These are phyloP conservation scores for Stomatorhinus ivindoensis DNA, from an alignment of 2,113 vertebrate genomes.

Conservation along the genomic window DNA sequence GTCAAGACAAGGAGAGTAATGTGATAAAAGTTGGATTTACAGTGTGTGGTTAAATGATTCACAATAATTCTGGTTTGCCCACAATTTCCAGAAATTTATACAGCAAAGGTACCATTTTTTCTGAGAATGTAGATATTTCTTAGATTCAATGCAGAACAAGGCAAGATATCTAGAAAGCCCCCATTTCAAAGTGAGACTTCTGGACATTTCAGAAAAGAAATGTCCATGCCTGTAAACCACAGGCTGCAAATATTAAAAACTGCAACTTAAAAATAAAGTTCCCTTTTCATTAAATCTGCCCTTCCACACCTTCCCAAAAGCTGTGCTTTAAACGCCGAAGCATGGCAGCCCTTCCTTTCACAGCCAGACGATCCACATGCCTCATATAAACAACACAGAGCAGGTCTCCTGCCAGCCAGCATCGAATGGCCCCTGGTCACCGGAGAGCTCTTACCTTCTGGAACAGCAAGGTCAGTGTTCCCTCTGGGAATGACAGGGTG, in stretches of 20 bases:
- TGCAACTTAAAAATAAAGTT: conserved; percentile 16
- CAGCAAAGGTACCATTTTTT: background rate
- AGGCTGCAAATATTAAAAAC: conserved; percentile 17
- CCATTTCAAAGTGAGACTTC: background rate
- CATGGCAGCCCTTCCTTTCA: background rate
- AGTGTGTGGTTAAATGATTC: background rate
- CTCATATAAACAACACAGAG: background rate
- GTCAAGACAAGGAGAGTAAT: background rate
- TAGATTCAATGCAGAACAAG: background rate
- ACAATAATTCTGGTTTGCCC: background rate
- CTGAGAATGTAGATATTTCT: background rate
- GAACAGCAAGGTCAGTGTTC: conserved; percentile 42
- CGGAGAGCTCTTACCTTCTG: conserved; percentile 42
- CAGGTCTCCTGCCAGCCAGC: background rate
- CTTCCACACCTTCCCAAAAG: background rate
- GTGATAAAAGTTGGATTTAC: background rate
- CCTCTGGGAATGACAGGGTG: conserved; percentile 32
- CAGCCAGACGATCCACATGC: background rate
- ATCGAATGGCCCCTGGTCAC: background rate
- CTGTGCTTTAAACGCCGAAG: background rate
- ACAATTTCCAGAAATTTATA: background rate
- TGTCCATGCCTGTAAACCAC: background rate
- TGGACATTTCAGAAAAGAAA: background rate
- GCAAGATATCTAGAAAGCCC: background rate
- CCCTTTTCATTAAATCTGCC: background rate